Evolutionary conservation across 2,797 vertebrate genomes (phyloP), one percentile per base, ranked within the genome.

Genomic region (Dendrocincla tyrannina): DNA sequence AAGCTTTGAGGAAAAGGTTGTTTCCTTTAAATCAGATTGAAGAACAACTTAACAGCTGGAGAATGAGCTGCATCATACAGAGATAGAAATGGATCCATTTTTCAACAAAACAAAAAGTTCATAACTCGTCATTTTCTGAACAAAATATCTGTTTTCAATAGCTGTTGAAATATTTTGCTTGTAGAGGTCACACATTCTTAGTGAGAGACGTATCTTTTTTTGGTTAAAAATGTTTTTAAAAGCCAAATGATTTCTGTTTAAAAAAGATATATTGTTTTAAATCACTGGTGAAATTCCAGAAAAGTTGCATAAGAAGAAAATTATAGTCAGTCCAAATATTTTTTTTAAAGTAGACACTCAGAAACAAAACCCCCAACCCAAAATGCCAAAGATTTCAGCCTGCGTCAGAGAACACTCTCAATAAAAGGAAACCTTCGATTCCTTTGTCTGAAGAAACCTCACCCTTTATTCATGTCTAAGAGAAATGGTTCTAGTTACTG

Each of bases 401-500:
- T 95, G 91, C 69, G 30, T 95, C 93, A 95, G 69, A 87, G 67
- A 89, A 88, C 0, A 3, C 12, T 73, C 60, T 68, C 76, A 64
- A 62, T 81, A 68, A 73, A 93, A 74, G 19, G 35, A 88, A 90
- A 90, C 39, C 41, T 88, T 93, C 35, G 33, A 63, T 86, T 92
- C 56, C 41, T 94, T 95, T 92, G 89, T 95, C 88, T 95, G 62
- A 77, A 78, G 85, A 95, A 93, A 93, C 93, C 89, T 97, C 85
- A 55, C n/a, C 53, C 93, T 90, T 95, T 95, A 75, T 93, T 94
- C 81, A 44, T 60, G 75, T 41, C 41, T 23, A 63, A 91, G 85
- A 62, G 93, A 95, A 94, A 94, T 95, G 85, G 84, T 95, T 95
- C 90, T 90, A 78, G 89, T 97, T 96, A 93, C 73, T 62, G 83